These are phyloP conservation scores for Nesometra sesokonis DNA, from an alignment of 35 echinoderm and acorn worm genomes.

Conservation along the genomic window DNA sequence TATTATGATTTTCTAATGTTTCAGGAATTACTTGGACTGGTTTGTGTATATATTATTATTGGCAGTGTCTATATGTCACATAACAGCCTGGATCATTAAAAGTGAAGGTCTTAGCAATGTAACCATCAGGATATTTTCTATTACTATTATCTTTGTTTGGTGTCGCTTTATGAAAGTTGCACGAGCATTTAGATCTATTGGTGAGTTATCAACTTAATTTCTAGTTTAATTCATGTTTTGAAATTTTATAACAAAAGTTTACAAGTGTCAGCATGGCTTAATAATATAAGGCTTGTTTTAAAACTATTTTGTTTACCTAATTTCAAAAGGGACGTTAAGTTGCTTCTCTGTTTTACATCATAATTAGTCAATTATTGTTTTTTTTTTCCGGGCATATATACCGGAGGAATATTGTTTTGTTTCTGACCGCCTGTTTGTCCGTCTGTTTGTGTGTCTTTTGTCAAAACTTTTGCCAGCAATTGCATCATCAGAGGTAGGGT, in stretches of 20 bases:
- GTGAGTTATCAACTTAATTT: conserved; percentile 28
- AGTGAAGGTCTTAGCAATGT: conserved; percentile 17
- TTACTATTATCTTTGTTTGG: conserved; percentile 82
- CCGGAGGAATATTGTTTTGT: no score
- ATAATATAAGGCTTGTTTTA: no score
- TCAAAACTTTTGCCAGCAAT: no score
- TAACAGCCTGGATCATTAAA: conserved; percentile 18
- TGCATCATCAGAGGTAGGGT: no score
- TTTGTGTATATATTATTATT: conserved; percentile 63
- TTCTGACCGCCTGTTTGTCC: no score
- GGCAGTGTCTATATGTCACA: conserved; percentile 8
- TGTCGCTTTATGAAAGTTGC: conserved; percentile 74
- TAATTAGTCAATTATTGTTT: no score
- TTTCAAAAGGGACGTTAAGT: no score
- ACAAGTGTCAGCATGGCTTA: neutral
- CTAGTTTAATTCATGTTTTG: neutral
- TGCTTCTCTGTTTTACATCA: no score
- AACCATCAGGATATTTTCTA: conserved; percentile 24
- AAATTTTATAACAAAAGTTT: neutral
- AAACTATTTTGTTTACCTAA: no score
- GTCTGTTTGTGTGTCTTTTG: no score
- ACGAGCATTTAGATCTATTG: conserved; percentile 61
- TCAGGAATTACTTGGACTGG: conserved; percentile 97
- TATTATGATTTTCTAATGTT: neutral
- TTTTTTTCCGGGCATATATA: no score